These are phyloP conservation scores for Desmodus rotundus DNA, from an alignment of 2,113 vertebrate species.

Conservation along the genomic window DNA sequence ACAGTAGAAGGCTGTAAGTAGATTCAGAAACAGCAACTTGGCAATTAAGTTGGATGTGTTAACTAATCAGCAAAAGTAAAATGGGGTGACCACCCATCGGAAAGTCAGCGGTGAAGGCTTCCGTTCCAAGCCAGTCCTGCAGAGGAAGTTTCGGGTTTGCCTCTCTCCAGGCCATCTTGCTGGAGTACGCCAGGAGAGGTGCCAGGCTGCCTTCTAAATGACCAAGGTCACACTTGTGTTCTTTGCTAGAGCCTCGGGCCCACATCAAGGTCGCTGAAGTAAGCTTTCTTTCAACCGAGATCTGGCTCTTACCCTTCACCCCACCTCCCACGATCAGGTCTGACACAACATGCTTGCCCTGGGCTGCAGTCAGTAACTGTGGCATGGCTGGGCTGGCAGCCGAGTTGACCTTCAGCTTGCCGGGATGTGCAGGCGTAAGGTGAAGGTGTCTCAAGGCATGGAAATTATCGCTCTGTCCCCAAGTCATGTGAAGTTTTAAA, in stretches of 20 bases:
- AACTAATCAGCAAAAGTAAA: slow-evolving; percentile 17
- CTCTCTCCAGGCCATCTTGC: background rate
- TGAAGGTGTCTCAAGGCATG: background rate
- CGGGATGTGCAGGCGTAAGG: background rate
- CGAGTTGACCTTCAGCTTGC: background rate
- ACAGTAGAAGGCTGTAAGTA: background rate
- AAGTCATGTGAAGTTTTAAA: background rate
- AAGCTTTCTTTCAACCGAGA: background rate
- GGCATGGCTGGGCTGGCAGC: background rate
- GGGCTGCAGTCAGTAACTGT: background rate
- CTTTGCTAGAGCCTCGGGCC: background rate
- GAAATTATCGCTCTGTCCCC: background rate
- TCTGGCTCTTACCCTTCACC: background rate
- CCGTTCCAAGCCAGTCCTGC: background rate
- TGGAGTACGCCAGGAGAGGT: background rate
- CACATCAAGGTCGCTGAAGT: background rate
- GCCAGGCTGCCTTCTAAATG: background rate
- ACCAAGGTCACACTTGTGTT: background rate
- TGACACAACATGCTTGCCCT: background rate
- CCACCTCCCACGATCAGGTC: background rate
- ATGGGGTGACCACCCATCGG: background rate
- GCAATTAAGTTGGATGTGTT: background rate
- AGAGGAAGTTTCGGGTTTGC: background rate
- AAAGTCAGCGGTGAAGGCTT: background rate
- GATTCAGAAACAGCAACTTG: background rate